Percentiles rank a stretch among this genome's conserved stretches.
Evolutionary conservation across 2,888 invertebrate species (phyloP).

Genomic region (Heliconius aoede): DNA sequence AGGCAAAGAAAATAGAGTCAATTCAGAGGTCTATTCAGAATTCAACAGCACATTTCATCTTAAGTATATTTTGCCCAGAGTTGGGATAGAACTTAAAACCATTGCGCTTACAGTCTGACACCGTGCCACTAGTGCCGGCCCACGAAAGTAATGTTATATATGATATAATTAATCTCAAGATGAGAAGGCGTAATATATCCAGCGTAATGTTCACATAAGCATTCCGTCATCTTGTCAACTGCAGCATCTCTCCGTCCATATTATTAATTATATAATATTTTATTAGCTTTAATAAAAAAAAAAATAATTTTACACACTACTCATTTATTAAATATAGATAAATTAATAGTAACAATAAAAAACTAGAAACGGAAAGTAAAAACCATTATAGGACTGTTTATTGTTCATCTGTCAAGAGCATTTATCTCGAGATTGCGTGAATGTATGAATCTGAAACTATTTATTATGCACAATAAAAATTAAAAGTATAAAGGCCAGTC

Average conservation of each 20-base stretch:
- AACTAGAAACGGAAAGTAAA: no score
- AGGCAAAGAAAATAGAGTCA: no score
- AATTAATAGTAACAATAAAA: no score
- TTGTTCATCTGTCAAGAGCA: no score
- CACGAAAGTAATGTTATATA: neutral
- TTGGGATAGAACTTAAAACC: neutral
- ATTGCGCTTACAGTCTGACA: neutral
- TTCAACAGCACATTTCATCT: no score
- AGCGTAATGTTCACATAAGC: constrained; percentile 8
- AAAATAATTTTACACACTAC: no score
- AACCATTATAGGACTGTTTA: no score
- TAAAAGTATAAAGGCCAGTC: neutral
- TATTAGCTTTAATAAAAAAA: no score
- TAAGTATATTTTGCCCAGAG: neutral
- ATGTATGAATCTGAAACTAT: no score
- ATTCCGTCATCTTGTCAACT: neutral
- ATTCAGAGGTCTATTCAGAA: no score
- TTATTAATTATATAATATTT: neutral
- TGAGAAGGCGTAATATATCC: neutral
- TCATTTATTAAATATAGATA: no score
- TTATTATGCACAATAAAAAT: neutral
- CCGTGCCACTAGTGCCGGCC: neutral
- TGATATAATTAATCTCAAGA: constrained; percentile 10
- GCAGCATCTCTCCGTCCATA: neutral
- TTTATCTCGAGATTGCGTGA: no score